These are phyloP conservation scores for Gymnarchus niloticus DNA, from an alignment of 2,113 vertebrate genomes.

Conservation along the genomic window DNA sequence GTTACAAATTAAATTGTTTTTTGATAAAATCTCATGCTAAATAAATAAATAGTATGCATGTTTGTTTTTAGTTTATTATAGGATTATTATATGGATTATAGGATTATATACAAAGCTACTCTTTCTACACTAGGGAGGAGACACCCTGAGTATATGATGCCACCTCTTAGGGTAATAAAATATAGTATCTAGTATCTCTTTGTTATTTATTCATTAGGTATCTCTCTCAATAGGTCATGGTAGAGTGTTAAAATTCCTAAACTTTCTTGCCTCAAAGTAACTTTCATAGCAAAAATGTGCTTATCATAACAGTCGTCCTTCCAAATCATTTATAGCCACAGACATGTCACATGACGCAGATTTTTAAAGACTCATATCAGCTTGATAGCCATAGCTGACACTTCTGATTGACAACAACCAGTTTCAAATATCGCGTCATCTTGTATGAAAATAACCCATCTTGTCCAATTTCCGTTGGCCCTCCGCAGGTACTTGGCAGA, in stretches of 20 bases:
- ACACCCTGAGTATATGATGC: not conserved
- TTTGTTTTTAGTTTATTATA: too few relatives aligned
- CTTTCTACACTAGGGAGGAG: not conserved
- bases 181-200: not conserved
- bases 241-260: not conserved
- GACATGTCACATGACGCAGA: not conserved
- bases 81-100: too few relatives aligned
- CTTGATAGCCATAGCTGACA: not conserved
- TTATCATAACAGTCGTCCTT: too few relatives aligned
- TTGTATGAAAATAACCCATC: not conserved
- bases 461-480: not conserved
- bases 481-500: not conserved
- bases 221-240: not conserved
- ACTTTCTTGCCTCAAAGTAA: not conserved
- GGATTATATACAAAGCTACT: too few relatives aligned
- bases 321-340: not conserved
- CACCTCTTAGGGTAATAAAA: not conserved
- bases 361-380: not conserved
- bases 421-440: not conserved
- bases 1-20: not conserved
- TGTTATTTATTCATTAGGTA: not conserved
- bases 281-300: not conserved
- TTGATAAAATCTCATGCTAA: not conserved
- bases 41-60: too few relatives aligned
- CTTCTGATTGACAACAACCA: not conserved